These are phyloP conservation scores for Rhipidura dahli DNA, from an alignment of 2,113 vertebrate species.

Conservation along the genomic window DNA sequence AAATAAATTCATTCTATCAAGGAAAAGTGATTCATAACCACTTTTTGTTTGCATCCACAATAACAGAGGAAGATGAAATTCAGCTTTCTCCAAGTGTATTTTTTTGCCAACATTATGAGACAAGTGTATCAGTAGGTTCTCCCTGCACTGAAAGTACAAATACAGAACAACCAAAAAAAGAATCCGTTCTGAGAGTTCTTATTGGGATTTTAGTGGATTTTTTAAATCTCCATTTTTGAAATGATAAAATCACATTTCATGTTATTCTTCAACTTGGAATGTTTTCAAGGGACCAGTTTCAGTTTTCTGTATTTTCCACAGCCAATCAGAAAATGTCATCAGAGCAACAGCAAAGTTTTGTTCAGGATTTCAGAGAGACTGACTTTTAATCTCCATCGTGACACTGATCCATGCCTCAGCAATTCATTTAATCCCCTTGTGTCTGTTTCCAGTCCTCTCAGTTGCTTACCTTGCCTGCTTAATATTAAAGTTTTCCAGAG, in stretches of 20 bases:
- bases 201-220: neutral
- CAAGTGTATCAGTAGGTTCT: neutral
- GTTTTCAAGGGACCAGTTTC: neutral
- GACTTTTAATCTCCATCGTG: neutral
- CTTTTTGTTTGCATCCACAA: slow-evolving; percentile 43
- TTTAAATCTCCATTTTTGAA: neutral
- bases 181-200: neutral
- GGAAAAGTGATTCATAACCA: slow-evolving; percentile 63
- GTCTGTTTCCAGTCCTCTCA: neutral
- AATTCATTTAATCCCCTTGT: neutral
- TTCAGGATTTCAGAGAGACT: neutral
- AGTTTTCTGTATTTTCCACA: neutral
- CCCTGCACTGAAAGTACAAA: neutral
- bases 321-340: neutral
- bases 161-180: neutral
- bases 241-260: neutral
- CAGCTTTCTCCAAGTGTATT: neutral
- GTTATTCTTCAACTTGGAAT: neutral
- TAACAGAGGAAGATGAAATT: slow-evolving; percentile 52
- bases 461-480: neutral
- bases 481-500: neutral
- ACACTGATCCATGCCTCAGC: neutral
- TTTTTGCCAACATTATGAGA: neutral
- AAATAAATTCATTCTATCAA: slow-evolving; percentile 61
- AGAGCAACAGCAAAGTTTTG: neutral